A percentile compares a stretch with the other conserved stretches of the same genome.
Conservation (phyloP, 2,113 vertebrate genomes). For the Apus apus region DNA sequence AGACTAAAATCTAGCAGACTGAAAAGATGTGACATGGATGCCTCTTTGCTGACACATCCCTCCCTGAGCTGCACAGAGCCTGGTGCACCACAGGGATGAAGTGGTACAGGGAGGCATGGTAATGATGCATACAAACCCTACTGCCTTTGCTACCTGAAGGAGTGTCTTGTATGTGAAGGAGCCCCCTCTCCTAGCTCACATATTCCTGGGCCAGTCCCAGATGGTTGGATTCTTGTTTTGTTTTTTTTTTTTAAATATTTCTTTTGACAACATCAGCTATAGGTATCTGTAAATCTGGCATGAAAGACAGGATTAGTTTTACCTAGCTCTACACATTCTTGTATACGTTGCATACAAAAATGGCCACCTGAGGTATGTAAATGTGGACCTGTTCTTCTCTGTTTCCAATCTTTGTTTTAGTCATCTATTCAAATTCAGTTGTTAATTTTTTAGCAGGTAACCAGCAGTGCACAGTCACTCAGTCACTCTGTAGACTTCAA, state of each 20-base stretch:
- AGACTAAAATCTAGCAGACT: neutral
- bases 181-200: neutral
- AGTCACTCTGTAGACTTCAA: neutral
- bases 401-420: neutral
- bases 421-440: neutral
- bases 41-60: neutral
- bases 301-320: neutral
- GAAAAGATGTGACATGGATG: neutral
- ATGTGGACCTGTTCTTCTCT: neutral
- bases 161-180: neutral
- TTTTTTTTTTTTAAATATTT: neutral
- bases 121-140: neutral
- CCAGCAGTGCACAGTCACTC: neutral
- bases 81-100: neutral
- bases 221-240: neutral
- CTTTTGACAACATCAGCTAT: neutral
- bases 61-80: neutral
- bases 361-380: neutral
- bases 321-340: neutral
- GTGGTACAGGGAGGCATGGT: accelerated
- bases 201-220: neutral
- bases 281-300: neutral
- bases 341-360: neutral
- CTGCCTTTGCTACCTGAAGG: neutral
- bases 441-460: neutral